Evolutionary conservation across 2,888 invertebrate genomes (phyloP), one percentile per base, ranked within the genome.

Genomic region (Sepiola atlantica): DNA sequence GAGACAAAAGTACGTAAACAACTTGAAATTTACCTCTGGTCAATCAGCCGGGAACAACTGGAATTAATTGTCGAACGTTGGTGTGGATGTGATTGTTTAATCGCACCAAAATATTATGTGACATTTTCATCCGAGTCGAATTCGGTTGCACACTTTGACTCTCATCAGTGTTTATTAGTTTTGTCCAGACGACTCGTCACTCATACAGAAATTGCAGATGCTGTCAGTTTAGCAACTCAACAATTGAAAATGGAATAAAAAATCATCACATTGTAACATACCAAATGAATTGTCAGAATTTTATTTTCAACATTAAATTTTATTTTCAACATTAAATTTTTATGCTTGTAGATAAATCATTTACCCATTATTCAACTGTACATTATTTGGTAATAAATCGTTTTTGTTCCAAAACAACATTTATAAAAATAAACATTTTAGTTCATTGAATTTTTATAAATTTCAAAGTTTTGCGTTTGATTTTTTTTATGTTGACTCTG

Each of bases 21-120:
- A 20, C 95, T 96, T 93, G 96, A 96, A 94, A 94, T 95, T 91
- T 95, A 95, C 93, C 93, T 96, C 4, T 95, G 95, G 94, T 95
- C 95, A 57, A 94, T 96, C 35, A 95, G 95, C 21, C 95, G 95
- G 55, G 55, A 93, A n/a, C 95, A 95, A 12, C 93, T 96, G 3
- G 57, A 92, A 18, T 94, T 94, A 90, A 94, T 96, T 20, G 93
- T 96, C 24, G 94, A 95, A n/a, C 94, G 95, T 54, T 96, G 96
- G 96, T 95, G 95, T 93, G 95, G 95, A 3, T 95, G 94, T 90
- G 96, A 96, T 93, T 96, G 96, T 95, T 94, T 96, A 32, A 61
- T 55, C 14, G 93, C 61, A 35, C 55, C 55, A 16, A 61, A 55
- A 61, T 93, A 93, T 14, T 93, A 93, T 14, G 61, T 93, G 16